These are phyloP conservation scores for Gracilinanus agilis DNA, from an alignment of 2,113 vertebrate genomes.

Conservation along the genomic window DNA sequence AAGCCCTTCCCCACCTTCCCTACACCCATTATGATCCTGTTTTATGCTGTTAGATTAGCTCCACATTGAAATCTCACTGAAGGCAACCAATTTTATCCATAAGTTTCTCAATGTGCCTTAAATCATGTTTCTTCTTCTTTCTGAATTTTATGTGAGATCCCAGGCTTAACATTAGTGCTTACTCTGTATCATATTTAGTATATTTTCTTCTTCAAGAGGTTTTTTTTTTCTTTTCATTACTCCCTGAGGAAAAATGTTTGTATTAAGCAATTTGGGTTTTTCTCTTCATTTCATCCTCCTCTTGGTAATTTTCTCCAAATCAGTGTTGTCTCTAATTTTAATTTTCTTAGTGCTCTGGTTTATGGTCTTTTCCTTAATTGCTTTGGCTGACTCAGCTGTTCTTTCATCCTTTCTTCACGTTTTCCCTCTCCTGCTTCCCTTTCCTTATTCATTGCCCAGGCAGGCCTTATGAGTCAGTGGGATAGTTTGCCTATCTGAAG, in stretches of 20 bases:
- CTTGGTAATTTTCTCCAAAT: conserved; percentile 5
- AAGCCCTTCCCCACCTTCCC: neutral
- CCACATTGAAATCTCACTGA: conserved; percentile 18
- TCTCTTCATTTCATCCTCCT: neutral
- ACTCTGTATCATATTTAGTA: neutral
- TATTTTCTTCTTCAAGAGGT: neutral
- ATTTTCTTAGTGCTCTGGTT: neutral
- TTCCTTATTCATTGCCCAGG: neutral
- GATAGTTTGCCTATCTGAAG: neutral
- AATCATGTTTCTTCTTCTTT: conserved; percentile 25
- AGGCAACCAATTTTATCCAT: neutral
- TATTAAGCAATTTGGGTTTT: neutral
- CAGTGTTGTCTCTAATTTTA: neutral
- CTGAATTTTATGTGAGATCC: neutral
- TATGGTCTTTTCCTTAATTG: neutral
- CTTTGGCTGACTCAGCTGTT: neutral
- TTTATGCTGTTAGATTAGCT: neutral
- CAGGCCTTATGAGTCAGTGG: neutral
- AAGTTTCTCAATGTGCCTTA: neutral
- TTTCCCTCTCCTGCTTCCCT: neutral
- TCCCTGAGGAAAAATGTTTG: neutral
- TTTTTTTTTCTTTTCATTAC: neutral
- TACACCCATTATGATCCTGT: neutral
- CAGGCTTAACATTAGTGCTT: neutral
- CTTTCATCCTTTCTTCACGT: neutral